Evolutionary conservation across 1,140 invertebrate genomes (phyloP).

Genomic region (Diorhabda sublineata): DNA sequence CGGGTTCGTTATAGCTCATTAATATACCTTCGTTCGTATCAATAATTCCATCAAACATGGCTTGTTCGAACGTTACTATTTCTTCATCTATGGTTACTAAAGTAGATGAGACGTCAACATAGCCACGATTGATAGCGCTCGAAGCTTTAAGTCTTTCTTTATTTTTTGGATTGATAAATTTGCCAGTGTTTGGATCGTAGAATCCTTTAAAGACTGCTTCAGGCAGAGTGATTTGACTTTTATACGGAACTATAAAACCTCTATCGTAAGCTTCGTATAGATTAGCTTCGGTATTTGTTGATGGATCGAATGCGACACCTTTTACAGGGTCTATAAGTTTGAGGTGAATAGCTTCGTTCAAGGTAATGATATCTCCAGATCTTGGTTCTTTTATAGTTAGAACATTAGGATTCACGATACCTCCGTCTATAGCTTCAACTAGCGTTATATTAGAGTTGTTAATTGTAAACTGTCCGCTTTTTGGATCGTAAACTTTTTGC

Average conservation of each 20-base stretch:
- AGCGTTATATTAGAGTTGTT: constrained; percentile 69
- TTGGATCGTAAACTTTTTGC: constrained; percentile 73
- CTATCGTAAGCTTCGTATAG: constrained; percentile 75
- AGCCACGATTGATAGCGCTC: constrained; percentile 59
- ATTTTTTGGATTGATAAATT: constrained; percentile 65
- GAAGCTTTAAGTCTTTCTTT: constrained; percentile 68
- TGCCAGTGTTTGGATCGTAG: constrained; percentile 68
- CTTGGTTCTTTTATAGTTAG: constrained; percentile 77
- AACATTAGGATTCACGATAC: constrained; percentile 71
- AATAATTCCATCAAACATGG: constrained; percentile 72
- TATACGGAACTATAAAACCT: constrained; percentile 75
- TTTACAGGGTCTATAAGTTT: constrained; percentile 77
- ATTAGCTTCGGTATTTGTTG: constrained; percentile 67
- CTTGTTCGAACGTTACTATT: constrained; percentile 75
- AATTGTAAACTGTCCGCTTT: constrained; percentile 70
- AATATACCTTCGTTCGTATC: constrained; percentile 69
- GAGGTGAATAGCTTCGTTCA: constrained; percentile 75
- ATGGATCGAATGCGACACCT: constrained; percentile 73
- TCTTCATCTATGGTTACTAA: constrained; percentile 69
- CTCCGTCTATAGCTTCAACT: constrained; percentile 71
- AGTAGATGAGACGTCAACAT: constrained; percentile 77
- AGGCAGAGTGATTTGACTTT: constrained; percentile 75
- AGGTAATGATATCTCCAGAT: constrained; percentile 70
- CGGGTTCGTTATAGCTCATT: constrained; percentile 59
- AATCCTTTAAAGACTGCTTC: constrained; percentile 85